Evolutionary conservation across 92 coral and sea anemone genomes (phyloP), one percentile per base, ranked within the genome.

Genomic region (Anthopleura xanthogrammica): DNA sequence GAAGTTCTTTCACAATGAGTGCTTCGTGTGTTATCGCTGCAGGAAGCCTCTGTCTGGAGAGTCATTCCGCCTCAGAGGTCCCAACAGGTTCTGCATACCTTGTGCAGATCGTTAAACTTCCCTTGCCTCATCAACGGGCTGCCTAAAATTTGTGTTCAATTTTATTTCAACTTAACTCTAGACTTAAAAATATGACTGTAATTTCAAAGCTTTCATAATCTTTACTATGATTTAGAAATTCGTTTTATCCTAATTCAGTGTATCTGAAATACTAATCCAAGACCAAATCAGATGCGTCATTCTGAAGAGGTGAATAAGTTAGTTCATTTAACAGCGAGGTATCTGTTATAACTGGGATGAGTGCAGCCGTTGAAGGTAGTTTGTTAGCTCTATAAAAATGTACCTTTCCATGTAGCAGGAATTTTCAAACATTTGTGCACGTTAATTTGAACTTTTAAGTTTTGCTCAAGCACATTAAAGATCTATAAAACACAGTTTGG

Each of bases 1-100:
- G 80, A 90, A 94, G 81, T 88, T 90, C 77, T 92, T 87, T 80
- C 98, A 94, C 86, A 91, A 95, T 36, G 99, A 97, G 87, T 97
- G 99, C 89, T 97, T 97, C 87, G 90, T 93, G 23, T 97, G 99
- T 85, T 82, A 89, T 11, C 90, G 89, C 76, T 97, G 99, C 76
- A 79, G 83, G 66, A 85, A 89, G 64, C 90, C 90, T 0, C 85
- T 97, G 65, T 98, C 98, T 57, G 99, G 99, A 41, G 98, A 94
- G 87, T 92, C 91, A 17, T 97, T 92, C 93, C 86, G 92, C 76
- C 76, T 94, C 19, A 83, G 89, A 14, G 92, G 77, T 0, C 66
- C 83, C 74, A 87, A 87, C 22, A 91, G 91, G 77, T 76, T 96
- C 52, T 96, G 99, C 86, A 80, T 90, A 77, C 82, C 86, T 22